Base-by-base conservation (phyloP, 2,888 invertebrate genomes). In the Zygogramma bicolorata region DNA sequence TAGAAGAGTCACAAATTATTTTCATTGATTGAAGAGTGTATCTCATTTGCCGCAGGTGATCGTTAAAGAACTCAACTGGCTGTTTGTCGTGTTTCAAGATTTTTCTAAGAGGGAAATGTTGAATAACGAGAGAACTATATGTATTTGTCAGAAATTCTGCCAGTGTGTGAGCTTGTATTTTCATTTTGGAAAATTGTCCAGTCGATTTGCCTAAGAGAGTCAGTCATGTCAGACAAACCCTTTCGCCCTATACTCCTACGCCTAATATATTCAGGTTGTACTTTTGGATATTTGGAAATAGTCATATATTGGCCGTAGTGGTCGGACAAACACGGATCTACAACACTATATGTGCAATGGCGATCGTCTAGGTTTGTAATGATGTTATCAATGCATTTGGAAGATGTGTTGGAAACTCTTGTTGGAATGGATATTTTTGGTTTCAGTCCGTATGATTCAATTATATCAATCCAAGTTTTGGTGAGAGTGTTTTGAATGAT, bases 111-210 rank as follows among this genome's bases (percentile, higher is more conserved):
- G 46, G 46, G 10, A 46, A 46, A 46, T 46, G 10, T 46, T 46
- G 46, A 46, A 18, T 13, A 46, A 6, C 46, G 18, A 46, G 46
- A 46, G 46, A 46, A 46, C 46, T 46, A 6, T 46, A 46, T 46
- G 46, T 46, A 46, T 46, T 46, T 46, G 46, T 46, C 10, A 46
- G 46, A 46, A 46, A 46, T 46, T 46, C 46, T 46, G 46, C 46
- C 10, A 46, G 46, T 6, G 46, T 46, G 10, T 18, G 46, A 4
- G 46, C n/a, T n/a, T 18, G n/a, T 46, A 6, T 3, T 46, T 46
- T 18, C 29, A 29, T 29, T 29, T 7, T 29, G 29, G 7, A 29
- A 29, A 29, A 29, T 29, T 29, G 29, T 29, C 29, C 7, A 29
- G 29, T 29, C 29, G 3, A 29, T 29, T 29, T 5, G 29, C 29